Evolutionary conservation across 2,113 vertebrate genomes (phyloP).

Genomic region (Rhinichthys klamathensis): DNA sequence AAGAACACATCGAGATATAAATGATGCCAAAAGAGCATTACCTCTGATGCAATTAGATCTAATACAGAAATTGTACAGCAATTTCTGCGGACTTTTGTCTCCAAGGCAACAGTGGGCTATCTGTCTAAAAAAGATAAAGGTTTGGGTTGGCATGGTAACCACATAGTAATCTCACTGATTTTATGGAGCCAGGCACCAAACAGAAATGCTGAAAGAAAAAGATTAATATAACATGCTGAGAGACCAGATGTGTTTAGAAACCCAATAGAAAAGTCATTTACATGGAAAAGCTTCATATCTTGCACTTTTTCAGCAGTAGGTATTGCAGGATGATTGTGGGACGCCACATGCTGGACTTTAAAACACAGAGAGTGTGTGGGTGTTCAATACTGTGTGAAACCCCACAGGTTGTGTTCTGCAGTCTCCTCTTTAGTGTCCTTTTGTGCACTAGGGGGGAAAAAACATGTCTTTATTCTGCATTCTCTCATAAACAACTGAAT

Average conservation of each 20-base stretch:
- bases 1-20: neutral
- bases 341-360: constrained; percentile 23
- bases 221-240: neutral
- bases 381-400: constrained; percentile 3
- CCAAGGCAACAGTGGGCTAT: constrained; percentile 48
- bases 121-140: constrained; percentile 47
- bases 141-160: constrained; percentile 58
- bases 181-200: constrained; percentile 24
- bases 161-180: constrained; percentile 26
- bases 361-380: constrained; percentile 40
- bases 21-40: constrained; percentile 14
- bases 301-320: neutral
- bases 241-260: neutral
- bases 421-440: neutral
- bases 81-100: constrained; percentile 39
- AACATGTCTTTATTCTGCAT: neutral
- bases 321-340: constrained; percentile 14
- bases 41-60: neutral
- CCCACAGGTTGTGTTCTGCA: neutral
- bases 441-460: neutral
- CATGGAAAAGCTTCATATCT: neutral
- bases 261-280: neutral
- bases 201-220: neutral
- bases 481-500: neutral
- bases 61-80: constrained; percentile 12